A percentile compares a stretch with the other conserved stretches of the same genome.
phyloP scores from a whole-genome alignment of 2,888 invertebrate species.

The Microctonus brassicae region DNA sequence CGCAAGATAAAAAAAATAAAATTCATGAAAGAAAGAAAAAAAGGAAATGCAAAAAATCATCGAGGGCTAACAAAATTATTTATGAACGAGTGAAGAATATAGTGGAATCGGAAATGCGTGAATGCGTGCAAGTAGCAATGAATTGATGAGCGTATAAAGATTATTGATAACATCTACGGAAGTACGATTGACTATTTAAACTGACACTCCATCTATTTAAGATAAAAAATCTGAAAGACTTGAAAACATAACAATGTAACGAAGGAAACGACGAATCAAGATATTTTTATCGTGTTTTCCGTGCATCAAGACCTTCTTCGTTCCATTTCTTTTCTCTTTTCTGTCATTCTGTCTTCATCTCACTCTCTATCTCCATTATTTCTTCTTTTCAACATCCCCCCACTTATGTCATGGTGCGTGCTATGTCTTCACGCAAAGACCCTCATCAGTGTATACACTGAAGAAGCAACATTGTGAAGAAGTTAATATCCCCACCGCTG shows the following conservation, averaged over 20 bases:
- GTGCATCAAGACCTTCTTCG: slow-evolving; percentile 3
- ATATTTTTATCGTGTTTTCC: not conserved
- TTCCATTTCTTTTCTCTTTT: slow-evolving; percentile 30
- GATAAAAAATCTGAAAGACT: not conserved
- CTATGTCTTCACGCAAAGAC: not conserved
- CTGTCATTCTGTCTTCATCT: slow-evolving; percentile 1
- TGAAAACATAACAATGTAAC: not conserved
- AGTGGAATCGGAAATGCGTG: slow-evolving; percentile 1
- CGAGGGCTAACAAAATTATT: slow-evolving; percentile 9
- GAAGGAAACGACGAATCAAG: not conserved
- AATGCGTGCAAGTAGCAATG: not conserved
- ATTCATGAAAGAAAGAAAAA: not conserved
- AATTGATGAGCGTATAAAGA: not conserved
- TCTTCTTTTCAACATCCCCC: not conserved
- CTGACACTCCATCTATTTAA: not conserved
- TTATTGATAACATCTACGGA: not conserved
- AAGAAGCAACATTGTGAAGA: slow-evolving; percentile 31
- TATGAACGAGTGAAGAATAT: not conserved
- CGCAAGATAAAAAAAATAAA: not conserved
- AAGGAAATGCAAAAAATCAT: not conserved
- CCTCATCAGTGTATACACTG: slow-evolving; percentile 23
- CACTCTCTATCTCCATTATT: slow-evolving; percentile 20
- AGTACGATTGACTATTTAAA: not conserved
- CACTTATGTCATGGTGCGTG: not conserved
- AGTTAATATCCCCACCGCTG: slow-evolving; percentile 19